Conservation (phyloP, 1,140 invertebrate species). For the Eurosta solidaginis region DNA sequence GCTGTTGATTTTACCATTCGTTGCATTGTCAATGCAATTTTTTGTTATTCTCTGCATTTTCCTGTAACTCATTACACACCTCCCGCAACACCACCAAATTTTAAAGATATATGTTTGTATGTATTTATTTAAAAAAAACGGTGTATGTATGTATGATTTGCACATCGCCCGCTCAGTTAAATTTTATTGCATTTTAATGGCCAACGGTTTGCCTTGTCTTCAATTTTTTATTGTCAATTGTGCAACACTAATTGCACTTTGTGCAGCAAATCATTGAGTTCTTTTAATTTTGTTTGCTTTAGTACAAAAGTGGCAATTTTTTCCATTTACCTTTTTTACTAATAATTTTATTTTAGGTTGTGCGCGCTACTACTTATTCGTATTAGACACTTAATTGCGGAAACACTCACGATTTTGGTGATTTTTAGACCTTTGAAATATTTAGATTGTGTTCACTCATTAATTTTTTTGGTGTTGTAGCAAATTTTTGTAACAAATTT, state of each 20-base stretch:
- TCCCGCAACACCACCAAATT: too few species aligned
- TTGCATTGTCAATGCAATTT: not conserved
- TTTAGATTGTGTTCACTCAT: not conserved
- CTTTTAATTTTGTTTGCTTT: not conserved
- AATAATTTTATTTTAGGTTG: not conserved
- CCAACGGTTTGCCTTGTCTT: not conserved
- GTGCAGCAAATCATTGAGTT: not conserved
- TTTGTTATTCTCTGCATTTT: not conserved
- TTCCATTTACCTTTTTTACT: not conserved
- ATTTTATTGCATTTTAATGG: not conserved
- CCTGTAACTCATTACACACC: not conserved
- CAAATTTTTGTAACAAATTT: not conserved
- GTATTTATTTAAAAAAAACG: too few species aligned
- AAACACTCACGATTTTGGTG: not conserved
- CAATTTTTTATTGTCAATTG: constrained; percentile 2
- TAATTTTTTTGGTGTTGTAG: not conserved
- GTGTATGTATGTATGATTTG: not conserved
- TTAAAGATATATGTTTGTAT: too few species aligned
- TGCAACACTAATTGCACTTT: constrained; percentile 9
- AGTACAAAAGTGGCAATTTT: not conserved
- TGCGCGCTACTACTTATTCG: not conserved
- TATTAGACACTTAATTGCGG: not conserved
- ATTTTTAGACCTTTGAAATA: not conserved
- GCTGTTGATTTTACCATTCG: not conserved
- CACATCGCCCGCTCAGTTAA: not conserved